Base-by-base conservation (phyloP, 2,888 invertebrate genomes). In the Phorcus lineatus region DNA sequence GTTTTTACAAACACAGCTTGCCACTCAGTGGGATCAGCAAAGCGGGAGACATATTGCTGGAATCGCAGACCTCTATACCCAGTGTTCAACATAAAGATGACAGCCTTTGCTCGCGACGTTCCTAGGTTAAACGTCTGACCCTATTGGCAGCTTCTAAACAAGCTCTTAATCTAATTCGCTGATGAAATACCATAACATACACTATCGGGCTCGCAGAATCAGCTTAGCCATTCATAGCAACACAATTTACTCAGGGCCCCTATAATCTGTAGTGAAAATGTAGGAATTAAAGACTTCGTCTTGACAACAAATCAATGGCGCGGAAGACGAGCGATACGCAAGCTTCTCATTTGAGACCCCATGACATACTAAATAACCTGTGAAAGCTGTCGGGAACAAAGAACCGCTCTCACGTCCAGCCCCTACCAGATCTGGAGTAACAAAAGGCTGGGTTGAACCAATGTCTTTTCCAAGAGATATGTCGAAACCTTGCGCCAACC, bases 271-370 rank as follows among this genome's bases (percentile, higher is more conserved):
- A 36, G 31, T 31, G 70, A 70, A 36, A 40, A 70, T 40, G 70
- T 40, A 31, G 70, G 70, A 70, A 70, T 70, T 40, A 40, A 70
- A 70, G 31, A 31, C 11, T 36, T 40, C 19, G 31, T 70, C 36
- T 19, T 36, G 70, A 70, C 70, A 70, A 70, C 70, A 70, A 70
- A 70, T 70, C 70, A 70, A 70, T 70, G 70, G 28, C 13, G 16
- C 28, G 28, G 62, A 62, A 28, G 62, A 70, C 11, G 28, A 36
- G 40, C 36, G 70, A 70, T 70, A 70, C 19, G 70, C 28, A n/a
- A 70, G 40, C 70, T 19, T 19, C 70, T 19, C n/a, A 31, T 31
- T 36, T 31, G 70, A 36, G 70, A 31, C 28, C 31, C 19, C 31
- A 40, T 36, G 70, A 70, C 31, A 70, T 70, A 70, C 70, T 70